These are phyloP conservation scores for Butastur rufipennis DNA, from an alignment of 2,113 vertebrate species.

Conservation along the genomic window DNA sequence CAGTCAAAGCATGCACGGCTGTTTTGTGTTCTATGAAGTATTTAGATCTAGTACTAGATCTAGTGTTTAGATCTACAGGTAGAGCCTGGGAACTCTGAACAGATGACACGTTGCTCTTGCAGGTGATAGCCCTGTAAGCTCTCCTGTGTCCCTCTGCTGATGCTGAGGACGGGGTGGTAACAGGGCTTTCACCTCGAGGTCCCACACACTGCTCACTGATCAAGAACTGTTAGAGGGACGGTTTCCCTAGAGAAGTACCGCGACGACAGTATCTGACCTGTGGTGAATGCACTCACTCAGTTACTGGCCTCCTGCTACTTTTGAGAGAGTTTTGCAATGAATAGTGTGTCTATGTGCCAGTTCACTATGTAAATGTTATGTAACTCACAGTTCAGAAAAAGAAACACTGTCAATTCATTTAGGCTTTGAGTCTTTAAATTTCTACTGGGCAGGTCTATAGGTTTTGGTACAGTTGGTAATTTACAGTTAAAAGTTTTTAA, in stretches of 20 bases:
- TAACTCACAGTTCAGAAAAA: neutral
- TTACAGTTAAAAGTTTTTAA: neutral
- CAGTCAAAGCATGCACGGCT: accelerated
- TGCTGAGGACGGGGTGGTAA: accelerated
- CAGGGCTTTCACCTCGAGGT: neutral
- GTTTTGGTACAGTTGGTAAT: neutral
- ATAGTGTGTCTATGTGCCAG: neutral
- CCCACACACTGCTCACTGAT: accelerated
- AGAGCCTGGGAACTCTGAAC: neutral
- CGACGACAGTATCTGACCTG: neutral
- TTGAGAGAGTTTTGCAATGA: neutral
- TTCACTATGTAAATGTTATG: neutral
- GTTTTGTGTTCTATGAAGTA: accelerated
- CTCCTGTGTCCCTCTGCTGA: too few relatives aligned
- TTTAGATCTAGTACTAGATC: neutral
- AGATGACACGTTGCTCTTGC: accelerated
- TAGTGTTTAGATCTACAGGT: neutral
- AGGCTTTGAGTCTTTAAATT: neutral
- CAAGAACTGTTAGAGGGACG: neutral
- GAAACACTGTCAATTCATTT: neutral
- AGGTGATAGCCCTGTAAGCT: accelerated
- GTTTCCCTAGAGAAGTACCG: neutral
- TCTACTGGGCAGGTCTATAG: neutral
- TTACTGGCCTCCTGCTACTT: neutral
- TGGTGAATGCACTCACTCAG: neutral